These are phyloP conservation scores for Setophaga petechia DNA, from an alignment of 2,113 vertebrate genomes.

Conservation along the genomic window DNA sequence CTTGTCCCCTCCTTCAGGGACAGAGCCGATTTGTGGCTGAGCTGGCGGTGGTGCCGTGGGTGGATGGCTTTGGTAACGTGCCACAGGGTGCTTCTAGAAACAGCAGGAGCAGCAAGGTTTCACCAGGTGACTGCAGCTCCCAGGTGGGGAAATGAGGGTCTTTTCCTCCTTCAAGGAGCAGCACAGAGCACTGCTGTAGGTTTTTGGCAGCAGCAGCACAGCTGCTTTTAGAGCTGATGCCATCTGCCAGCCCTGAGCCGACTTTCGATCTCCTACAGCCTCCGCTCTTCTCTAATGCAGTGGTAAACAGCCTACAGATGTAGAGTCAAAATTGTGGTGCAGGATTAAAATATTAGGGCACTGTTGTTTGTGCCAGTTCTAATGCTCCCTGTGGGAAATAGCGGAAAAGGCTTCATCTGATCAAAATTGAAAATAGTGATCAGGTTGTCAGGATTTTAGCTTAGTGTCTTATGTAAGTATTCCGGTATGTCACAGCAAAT, in stretches of 20 bases:
- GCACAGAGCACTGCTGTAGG: not conserved
- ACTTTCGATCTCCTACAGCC: not conserved
- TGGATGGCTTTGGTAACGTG: not conserved
- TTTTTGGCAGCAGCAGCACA: not conserved
- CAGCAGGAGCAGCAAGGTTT: not conserved
- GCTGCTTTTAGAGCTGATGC: conserved; percentile 1
- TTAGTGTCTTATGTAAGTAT: conserved; percentile 38
- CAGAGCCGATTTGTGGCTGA: not conserved
- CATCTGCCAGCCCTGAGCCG: conserved; percentile 1
- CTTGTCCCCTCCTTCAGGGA: not conserved
- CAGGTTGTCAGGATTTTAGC: conserved; percentile 28
- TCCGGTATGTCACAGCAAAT: not conserved
- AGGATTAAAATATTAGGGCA: conserved; percentile 11
- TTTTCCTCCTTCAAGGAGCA: not conserved
- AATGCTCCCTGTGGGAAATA: not conserved
- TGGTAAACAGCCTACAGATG: conserved; percentile 5
- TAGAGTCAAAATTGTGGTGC: not conserved
- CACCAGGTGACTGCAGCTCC: not conserved
- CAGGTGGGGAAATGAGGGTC: not conserved
- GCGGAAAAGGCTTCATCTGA: conserved; percentile 12
- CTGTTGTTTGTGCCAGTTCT: conserved; percentile 18
- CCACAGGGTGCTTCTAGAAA: not conserved
- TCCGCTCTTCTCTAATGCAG: not conserved
- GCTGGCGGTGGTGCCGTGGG: fast-evolving
- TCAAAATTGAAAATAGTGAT: conserved; percentile 23